Conservation (phyloP, 2,888 invertebrate species). For the Dynastes hyllus region DNA sequence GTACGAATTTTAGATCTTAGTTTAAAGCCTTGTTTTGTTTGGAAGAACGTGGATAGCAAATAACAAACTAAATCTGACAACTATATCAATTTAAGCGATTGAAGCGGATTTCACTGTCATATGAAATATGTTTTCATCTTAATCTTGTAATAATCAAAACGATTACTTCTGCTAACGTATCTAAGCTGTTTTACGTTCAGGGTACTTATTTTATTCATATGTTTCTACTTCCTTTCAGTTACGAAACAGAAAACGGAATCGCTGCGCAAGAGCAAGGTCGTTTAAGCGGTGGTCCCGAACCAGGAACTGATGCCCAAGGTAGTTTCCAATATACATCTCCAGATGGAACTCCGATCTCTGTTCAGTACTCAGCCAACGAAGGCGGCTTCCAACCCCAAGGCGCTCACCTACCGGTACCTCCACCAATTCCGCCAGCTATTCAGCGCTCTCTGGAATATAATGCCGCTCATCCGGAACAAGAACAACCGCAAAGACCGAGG, state of each 20-base stretch:
- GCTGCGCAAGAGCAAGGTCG: slow-evolving; percentile 75
- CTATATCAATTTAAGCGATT: no score
- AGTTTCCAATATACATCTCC: slow-evolving; percentile 75
- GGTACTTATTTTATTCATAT: no score
- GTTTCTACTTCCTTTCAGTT: slow-evolving; percentile 65
- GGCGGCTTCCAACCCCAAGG: slow-evolving; percentile 80
- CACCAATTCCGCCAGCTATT: slow-evolving; percentile 80
- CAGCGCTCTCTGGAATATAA: slow-evolving; percentile 80
- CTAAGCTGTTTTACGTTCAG: no score
- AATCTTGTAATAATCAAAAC: no score
- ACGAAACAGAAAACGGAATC: slow-evolving; percentile 78
- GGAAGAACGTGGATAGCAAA: no score
- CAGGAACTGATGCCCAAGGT: slow-evolving; percentile 73
- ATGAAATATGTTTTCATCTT: no score
- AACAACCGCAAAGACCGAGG: slow-evolving; percentile 44
- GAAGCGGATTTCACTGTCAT: no score
- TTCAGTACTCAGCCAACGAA: slow-evolving; percentile 79
- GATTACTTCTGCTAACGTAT: no score
- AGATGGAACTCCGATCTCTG: slow-evolving; percentile 76
- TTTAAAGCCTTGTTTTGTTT: no score
- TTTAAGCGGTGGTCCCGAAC: slow-evolving; percentile 70
- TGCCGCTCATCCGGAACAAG: slow-evolving; percentile 73
- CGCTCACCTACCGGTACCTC: slow-evolving; percentile 71
- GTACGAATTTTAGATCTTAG: no score
- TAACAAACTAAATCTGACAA: no score